Evolutionary conservation across 2,888 invertebrate species (phyloP).

Genomic region (Tinea trinotella): DNA sequence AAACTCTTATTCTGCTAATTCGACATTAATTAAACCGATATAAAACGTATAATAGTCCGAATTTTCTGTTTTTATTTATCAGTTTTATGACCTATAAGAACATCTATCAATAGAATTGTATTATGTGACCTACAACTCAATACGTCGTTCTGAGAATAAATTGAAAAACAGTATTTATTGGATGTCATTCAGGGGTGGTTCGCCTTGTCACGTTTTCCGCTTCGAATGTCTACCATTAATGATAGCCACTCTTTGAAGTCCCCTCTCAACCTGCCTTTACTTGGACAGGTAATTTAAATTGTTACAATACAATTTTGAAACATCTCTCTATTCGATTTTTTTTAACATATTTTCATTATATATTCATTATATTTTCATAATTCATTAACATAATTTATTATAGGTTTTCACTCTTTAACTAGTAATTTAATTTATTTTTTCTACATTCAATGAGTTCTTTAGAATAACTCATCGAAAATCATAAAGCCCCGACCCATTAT

Average conservation of each 20-base stretch:
- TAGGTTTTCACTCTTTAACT: too few relatives aligned
- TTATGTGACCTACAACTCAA: background rate
- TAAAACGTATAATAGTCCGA: too few relatives aligned
- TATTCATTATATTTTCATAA: too few relatives aligned
- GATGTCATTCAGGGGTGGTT: background rate
- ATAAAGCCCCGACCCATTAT: too few relatives aligned
- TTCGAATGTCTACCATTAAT: conserved; percentile 2
- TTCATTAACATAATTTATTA: too few relatives aligned
- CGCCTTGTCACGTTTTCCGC: conserved; percentile 5
- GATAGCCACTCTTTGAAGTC: conserved; percentile 9
- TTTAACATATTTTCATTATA: too few relatives aligned
- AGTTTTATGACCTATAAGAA: background rate
- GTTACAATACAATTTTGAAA: background rate
- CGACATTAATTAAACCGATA: too few relatives aligned
- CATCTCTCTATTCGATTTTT: too few relatives aligned
- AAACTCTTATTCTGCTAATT: too few relatives aligned
- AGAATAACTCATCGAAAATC: too few relatives aligned
- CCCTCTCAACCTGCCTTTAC: background rate
- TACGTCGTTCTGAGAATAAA: background rate
- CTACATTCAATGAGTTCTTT: too few relatives aligned
- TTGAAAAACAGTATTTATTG: background rate
- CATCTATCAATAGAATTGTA: background rate
- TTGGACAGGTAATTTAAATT: conserved; percentile 2
- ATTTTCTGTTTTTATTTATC: background rate
- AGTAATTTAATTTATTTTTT: too few relatives aligned